Base-by-base conservation (phyloP, 2,113 vertebrate species). In the Strix aluco region DNA sequence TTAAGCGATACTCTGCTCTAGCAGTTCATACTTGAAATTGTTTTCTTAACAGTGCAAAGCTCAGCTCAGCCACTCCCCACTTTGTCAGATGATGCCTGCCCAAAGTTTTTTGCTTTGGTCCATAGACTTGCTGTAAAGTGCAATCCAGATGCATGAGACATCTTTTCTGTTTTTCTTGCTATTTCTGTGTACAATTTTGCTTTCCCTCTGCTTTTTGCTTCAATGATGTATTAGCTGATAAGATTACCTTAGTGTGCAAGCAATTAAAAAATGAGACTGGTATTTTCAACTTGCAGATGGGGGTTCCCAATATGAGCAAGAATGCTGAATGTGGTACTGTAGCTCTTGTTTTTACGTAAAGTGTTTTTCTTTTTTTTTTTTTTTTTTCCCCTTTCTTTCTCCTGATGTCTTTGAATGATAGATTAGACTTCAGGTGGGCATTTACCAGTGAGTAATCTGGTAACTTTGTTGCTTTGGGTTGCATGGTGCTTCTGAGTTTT, bases 31-130 rank as follows among this genome's bases (percentile, higher is more conserved):
- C 74, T 14, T 72, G 49, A 72, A 73, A 79, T 66, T 73, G 49
- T 93, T 86, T 93, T 73, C 67, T 79, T 79, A 92, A 63, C 42
- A 79, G 72, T 52, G 73, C 83, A 92, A 63, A 92, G 77, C 89
- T 95, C 58, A n/a, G 40, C 51, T 92, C 42, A 55, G n/a, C 80
- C 42, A 16, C 58, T 94, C 80, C 79, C 25, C 20, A 6, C 19
- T 62, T 80, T 13, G 13, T 83, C 58, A 63, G 59, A 40, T 5
- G 17, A 8, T 0, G 5, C 38, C 40, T 83, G 71, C 30, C 62
- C 25, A 21, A 1, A 17, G 11, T 29, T 90, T 72, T 88, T 81
- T 55, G 26, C 32, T 90, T 85, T 59, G n/a, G 34, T 62, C 21
- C 10, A 2, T 54, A 3, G 88, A 10, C 23, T 78, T 79, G 46